Conservation (phyloP, 2,888 invertebrate species). For the Leptinotarsa rubiginosa region DNA sequence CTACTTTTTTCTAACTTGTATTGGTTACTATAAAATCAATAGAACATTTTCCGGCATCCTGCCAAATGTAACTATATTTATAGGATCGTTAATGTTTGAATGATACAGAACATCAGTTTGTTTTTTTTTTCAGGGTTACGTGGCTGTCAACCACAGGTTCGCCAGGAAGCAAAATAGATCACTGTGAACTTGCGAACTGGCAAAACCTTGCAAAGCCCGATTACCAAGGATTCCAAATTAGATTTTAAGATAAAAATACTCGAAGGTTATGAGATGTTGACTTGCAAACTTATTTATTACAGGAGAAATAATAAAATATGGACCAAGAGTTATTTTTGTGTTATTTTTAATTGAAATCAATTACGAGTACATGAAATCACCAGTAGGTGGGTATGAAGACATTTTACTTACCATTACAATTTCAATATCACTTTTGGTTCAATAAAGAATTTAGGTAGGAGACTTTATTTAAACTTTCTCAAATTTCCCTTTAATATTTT, state of each 20-base stretch:
- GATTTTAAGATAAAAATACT: slow-evolving; percentile 72
- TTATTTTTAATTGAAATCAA: too few relatives aligned
- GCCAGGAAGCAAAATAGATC: slow-evolving; percentile 86
- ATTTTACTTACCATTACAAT: too few relatives aligned
- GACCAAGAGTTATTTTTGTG: not conserved
- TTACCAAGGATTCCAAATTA: slow-evolving; percentile 82
- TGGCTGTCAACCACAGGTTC: slow-evolving; percentile 88
- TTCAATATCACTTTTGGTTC: too few relatives aligned
- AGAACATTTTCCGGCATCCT: not conserved
- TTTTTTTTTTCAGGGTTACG: slow-evolving; percentile 73
- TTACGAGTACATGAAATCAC: too few relatives aligned
- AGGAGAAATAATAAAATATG: slow-evolving; percentile 2
- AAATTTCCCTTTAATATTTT: too few relatives aligned
- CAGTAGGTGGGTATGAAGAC: too few relatives aligned
- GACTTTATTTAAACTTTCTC: too few relatives aligned
- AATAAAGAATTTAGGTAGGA: too few relatives aligned
- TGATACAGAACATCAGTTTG: slow-evolving; percentile 19
- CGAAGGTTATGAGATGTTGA: not conserved
- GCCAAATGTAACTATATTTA: slow-evolving; percentile 23
- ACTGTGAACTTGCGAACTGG: slow-evolving; percentile 84
- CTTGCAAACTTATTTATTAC: slow-evolving; percentile 3
- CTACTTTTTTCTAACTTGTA: too few relatives aligned
- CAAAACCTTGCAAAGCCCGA: slow-evolving; percentile 77
- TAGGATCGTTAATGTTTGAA: slow-evolving; percentile 12
- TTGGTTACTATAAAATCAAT: slow-evolving; percentile 10